Evolutionary conservation across 2,797 vertebrate genomes (phyloP).

Genomic region (Xenentodon cancila): DNA sequence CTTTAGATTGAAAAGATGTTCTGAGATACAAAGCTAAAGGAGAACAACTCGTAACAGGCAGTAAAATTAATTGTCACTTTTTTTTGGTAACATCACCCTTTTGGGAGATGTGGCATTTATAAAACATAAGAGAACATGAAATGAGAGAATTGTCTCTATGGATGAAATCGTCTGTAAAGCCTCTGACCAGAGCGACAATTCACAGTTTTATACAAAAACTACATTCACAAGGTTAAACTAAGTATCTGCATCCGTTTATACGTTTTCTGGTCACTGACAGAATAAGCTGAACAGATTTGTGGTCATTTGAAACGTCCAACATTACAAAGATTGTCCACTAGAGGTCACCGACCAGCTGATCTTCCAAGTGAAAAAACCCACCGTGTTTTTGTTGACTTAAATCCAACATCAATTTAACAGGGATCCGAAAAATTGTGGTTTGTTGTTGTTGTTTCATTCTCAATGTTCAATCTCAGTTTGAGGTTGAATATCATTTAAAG

Average conservation of each 20-base stretch:
- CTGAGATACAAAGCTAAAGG: conserved; percentile 78
- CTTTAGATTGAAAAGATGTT: conserved; percentile 85
- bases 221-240: no score
- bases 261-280: no score
- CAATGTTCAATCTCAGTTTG: no score
- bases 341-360: conserved; percentile 12
- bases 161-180: no score
- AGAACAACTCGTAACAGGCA: conserved; percentile 9
- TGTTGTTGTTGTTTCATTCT: no score
- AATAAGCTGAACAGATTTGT: no score
- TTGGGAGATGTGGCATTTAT: no score
- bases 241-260: no score
- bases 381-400: neutral
- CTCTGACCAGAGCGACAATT: neutral
- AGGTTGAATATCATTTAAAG: no score
- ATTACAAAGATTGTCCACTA: conserved; percentile 20
- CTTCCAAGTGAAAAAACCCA: neutral
- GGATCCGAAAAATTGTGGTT: neutral
- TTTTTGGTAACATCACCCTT: neutral
- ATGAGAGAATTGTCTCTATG: no score
- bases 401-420: neutral
- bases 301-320: neutral
- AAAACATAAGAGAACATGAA: no score
- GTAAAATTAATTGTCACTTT: neutral
- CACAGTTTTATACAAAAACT: no score